Conservation (phyloP, 2,888 invertebrate species). For the Amphipyra tragopoginis region DNA sequence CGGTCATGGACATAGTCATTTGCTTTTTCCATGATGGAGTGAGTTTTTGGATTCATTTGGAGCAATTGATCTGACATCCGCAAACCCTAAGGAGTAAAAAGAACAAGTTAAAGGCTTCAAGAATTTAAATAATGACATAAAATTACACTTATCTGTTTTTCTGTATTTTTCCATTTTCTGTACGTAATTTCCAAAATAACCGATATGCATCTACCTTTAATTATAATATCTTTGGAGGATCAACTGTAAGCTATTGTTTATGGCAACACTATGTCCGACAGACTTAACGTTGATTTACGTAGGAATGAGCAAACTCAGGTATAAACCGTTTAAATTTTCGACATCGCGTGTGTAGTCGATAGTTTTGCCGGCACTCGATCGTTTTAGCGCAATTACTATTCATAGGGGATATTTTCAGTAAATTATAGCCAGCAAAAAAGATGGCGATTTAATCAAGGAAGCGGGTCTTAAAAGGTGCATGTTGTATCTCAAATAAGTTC, state of each 20-base stretch:
- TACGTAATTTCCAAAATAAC: too few relatives aligned
- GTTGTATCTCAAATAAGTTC: too few relatives aligned
- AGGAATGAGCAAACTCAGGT: constrained; percentile 21
- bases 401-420: constrained; percentile 18
- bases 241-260: neutral
- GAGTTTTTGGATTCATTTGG: too few relatives aligned
- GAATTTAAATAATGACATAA: too few relatives aligned
- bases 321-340: constrained; percentile 43
- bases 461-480: neutral
- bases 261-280: constrained; percentile 16
- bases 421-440: constrained; percentile 5
- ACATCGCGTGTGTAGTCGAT: constrained; percentile 47
- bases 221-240: neutral
- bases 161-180: too few relatives aligned
- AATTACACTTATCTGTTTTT: too few relatives aligned
- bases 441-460: neutral
- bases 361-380: constrained; percentile 35
- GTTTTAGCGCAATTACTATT: constrained; percentile 33
- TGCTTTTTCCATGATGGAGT: too few relatives aligned
- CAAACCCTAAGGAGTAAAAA: too few relatives aligned
- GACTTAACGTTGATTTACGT: constrained; percentile 37
- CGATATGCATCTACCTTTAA: too few relatives aligned
- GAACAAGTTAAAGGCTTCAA: too few relatives aligned
- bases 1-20: too few relatives aligned
- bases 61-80: too few relatives aligned